A percentile compares a stretch with the other conserved stretches of the same genome.
Evolutionary conservation across 2,888 invertebrate genomes (phyloP).

Genomic region (Brenthis ino): DNA sequence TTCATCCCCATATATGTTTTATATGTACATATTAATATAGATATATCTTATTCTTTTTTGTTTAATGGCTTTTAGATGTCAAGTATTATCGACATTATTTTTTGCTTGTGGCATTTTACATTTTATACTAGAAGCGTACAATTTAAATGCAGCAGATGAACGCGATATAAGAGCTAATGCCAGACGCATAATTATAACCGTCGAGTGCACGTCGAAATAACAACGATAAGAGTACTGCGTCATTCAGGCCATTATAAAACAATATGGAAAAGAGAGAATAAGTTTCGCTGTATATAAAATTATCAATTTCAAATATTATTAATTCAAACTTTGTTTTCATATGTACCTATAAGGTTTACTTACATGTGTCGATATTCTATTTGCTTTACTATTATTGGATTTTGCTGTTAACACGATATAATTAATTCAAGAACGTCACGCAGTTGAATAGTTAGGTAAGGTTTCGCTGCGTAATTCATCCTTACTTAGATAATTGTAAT

Average conservation of each 20-base stretch:
- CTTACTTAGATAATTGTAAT: too few species aligned
- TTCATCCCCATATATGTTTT: too few species aligned
- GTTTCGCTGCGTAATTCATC: too few species aligned
- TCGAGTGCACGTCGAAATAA: conserved; percentile 17
- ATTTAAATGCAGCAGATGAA: conserved; percentile 15
- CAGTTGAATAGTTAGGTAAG: too few species aligned
- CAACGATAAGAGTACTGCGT: conserved; percentile 12
- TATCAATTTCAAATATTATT: background rate
- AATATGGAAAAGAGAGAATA: conserved; percentile 1
- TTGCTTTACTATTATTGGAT: too few species aligned
- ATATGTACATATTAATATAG: too few species aligned
- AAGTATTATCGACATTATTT: conserved; percentile 1
- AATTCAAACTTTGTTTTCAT: background rate
- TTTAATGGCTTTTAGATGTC: background rate
- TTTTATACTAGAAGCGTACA: background rate
- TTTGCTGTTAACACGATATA: too few species aligned
- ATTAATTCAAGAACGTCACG: too few species aligned
- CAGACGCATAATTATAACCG: conserved; percentile 19
- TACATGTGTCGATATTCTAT: too few species aligned
- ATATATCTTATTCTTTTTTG: too few species aligned
- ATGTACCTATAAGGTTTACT: too few species aligned
- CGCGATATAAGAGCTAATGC: conserved; percentile 14
- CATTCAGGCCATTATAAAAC: conserved; percentile 12
- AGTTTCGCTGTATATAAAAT: conserved; percentile 7
- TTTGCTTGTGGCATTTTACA: background rate